Evolutionary conservation across 1,140 invertebrate species (phyloP).

Genomic region (Centruroides sculpturatus): DNA sequence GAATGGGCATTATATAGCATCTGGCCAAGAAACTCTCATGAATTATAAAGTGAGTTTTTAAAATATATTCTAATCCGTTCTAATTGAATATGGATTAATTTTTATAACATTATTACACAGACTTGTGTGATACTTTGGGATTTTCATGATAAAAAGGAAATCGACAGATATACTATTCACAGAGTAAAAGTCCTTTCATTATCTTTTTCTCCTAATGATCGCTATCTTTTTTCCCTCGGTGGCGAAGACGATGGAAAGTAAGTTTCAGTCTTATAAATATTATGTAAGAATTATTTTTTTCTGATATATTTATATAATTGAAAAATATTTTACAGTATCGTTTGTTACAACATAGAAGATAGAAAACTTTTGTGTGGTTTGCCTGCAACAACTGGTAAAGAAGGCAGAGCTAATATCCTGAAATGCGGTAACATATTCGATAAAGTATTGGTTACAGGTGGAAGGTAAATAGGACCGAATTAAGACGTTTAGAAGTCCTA

Average conservation of each 20-base stretch:
- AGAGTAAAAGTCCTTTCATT: slow-evolving; percentile 70
- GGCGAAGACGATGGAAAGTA: slow-evolving; percentile 74
- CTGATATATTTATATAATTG: no score
- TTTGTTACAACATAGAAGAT: slow-evolving; percentile 29
- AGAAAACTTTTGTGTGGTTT: slow-evolving; percentile 31
- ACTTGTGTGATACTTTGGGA: slow-evolving; percentile 76
- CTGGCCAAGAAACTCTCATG: slow-evolving; percentile 76
- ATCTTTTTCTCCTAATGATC: slow-evolving; percentile 60
- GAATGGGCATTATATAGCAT: slow-evolving; percentile 62
- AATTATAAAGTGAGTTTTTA: slow-evolving; percentile 57
- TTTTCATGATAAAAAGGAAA: slow-evolving; percentile 43
- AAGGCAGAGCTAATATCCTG: slow-evolving; percentile 29
- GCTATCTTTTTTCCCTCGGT: slow-evolving; percentile 67
- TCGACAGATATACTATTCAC: slow-evolving; percentile 59
- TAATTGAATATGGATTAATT: no score
- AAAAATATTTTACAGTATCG: slow-evolving; percentile 23
- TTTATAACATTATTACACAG: slow-evolving; percentile 25
- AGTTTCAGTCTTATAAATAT: slow-evolving; percentile 9
- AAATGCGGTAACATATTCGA: slow-evolving; percentile 26
- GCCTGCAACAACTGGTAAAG: slow-evolving; percentile 30
- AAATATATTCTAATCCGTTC: no score
- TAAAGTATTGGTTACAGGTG: slow-evolving; percentile 31
- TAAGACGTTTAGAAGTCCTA: no score
- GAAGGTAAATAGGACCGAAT: slow-evolving; percentile 27
- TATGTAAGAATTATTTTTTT: no score